Evolutionary conservation across 2,113 vertebrate species (phyloP), one percentile per base, ranked within the genome.

Genomic region (Micronycteris hirsuta): DNA sequence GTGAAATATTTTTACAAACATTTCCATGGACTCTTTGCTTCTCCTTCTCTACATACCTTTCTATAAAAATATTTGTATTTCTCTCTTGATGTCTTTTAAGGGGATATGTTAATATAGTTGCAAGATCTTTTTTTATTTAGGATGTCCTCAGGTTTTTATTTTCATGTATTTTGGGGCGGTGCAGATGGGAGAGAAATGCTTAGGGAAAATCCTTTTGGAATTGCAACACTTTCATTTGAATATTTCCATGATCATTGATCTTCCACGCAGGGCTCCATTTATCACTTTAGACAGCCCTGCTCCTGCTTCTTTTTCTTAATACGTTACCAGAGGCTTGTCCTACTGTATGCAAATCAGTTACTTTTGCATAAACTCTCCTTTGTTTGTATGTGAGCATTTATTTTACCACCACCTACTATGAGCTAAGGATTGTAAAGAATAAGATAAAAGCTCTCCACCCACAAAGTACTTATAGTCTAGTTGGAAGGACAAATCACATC

Each of bases 231-330:
- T 97, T 88, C 78, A 91, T 97, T 97, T 97, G 91, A 97, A 96
- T 97, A 96, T 97, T 97, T 97, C 96, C 52, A 7, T n/a, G 70
- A 97, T 97, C 97, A 96, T 96, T 97, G 96, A 96, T 97, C 96
- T 97, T 96, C 86, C 68, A 86, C 26, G 10, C 93, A 84, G 73
- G 86, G 83, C 82, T 67, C 89, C 96, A 96, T 97, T 97, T 94
- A 97, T 96, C 96, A 97, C 78, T 94, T 87, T 91, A 97, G 96
- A 97, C 96, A 97, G 85, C 85, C 38, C 58, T 80, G 81, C 77
- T 97, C 76, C 92, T 83, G 84, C n/a, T 93, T 93, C 73, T 96
- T 74, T 95, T 96, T 92, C 96, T 97, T 95, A 96, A 97, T 96
- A 71, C 86, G 88, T 96, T 97, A 94, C 88, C 92, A 84, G 95